Conservation (phyloP, 2,113 vertebrate species). For the Lichenostomus cassidix region DNA sequence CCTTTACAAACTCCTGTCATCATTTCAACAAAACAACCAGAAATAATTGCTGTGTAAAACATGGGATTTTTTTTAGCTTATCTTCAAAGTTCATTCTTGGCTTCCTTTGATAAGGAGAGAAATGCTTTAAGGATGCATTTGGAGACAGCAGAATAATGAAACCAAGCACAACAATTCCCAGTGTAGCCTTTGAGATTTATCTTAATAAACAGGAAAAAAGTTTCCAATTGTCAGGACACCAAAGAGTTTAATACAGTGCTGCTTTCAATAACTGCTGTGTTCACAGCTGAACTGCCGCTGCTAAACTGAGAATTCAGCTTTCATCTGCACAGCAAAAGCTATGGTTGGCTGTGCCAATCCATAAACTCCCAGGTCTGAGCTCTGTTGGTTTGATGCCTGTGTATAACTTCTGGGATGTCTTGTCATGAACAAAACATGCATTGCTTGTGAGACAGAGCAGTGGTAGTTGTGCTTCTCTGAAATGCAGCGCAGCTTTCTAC, state of each 20-base stretch:
- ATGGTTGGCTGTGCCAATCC: background rate
- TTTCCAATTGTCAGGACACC: background rate
- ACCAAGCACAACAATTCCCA: background rate
- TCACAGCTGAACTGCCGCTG: background rate
- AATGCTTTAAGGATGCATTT: background rate
- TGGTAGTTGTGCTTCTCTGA: background rate
- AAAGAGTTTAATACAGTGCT: background rate
- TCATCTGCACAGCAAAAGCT: background rate
- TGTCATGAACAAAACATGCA: slow-evolving; percentile 42
- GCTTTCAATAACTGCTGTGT: background rate
- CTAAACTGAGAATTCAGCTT: background rate
- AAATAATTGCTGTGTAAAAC: background rate
- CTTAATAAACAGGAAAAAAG: background rate
- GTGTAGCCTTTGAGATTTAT: background rate
- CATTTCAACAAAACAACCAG: background rate
- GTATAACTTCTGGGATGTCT: background rate
- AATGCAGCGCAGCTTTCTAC: background rate
- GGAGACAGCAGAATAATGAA: background rate
- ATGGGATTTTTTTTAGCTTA: background rate
- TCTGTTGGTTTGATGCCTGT: background rate
- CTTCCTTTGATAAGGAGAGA: background rate
- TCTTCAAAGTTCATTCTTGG: background rate
- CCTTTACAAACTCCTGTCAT: background rate
- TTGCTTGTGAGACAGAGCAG: background rate
- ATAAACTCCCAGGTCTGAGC: background rate